These are phyloP conservation scores for Stratiomys singularior DNA, from an alignment of 2,888 invertebrate genomes.

Conservation along the genomic window DNA sequence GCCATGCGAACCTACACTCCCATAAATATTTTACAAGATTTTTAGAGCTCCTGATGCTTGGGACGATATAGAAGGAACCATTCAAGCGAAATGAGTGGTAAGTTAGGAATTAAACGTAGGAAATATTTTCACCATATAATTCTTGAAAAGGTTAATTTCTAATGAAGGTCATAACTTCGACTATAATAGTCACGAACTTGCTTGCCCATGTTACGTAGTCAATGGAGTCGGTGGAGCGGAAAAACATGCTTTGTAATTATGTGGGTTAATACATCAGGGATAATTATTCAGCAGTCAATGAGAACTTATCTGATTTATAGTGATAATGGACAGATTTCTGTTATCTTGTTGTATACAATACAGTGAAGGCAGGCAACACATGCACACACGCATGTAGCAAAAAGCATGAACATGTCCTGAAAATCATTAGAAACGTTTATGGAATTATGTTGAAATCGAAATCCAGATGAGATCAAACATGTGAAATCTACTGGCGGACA, in stretches of 20 bases:
- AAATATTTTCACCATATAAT: conserved; percentile 21
- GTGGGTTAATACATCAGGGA: conserved; percentile 31
- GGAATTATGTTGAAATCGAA: too few relatives aligned
- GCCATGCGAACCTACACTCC: neutral
- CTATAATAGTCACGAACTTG: conserved; percentile 21
- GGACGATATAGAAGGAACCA: neutral
- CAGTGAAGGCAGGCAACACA: too few relatives aligned
- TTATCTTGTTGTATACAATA: neutral
- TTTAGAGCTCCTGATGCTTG: neutral
- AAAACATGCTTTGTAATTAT: conserved; percentile 7
- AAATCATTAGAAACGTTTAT: too few relatives aligned
- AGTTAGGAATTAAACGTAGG: neutral
- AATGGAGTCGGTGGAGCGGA: too few relatives aligned
- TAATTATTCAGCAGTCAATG: conserved; percentile 30
- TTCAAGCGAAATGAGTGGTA: neutral
- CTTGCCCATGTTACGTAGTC: neutral
- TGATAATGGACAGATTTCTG: conserved; percentile 12
- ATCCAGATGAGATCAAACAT: too few relatives aligned
- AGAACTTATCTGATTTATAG: conserved; percentile 26
- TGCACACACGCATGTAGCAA: too few relatives aligned
- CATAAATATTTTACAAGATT: neutral
- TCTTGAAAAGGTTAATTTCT: conserved; percentile 25
- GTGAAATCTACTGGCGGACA: too few relatives aligned
- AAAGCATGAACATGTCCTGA: too few relatives aligned
- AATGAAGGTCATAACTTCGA: conserved; percentile 4